Evolutionary conservation across 2,113 vertebrate genomes (phyloP).

Genomic region (Oophaga pumilio): DNA sequence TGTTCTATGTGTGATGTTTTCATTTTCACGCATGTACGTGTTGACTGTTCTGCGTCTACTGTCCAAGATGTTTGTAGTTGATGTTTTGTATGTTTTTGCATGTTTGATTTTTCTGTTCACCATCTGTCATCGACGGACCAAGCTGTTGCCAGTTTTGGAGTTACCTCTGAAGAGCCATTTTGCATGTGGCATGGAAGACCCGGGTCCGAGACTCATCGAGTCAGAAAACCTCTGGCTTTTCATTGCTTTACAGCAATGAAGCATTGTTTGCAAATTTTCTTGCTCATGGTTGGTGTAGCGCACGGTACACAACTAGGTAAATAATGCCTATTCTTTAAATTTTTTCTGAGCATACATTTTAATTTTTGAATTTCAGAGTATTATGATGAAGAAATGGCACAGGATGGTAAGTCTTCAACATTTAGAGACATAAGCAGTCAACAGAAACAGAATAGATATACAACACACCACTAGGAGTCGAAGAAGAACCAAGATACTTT

Average conservation of each 20-base stretch:
- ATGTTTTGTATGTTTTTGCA: slow-evolving; percentile 2
- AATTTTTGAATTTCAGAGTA: slow-evolving; percentile 52
- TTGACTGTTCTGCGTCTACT: neutral
- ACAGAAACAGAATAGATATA: neutral
- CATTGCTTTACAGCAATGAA: slow-evolving; percentile 17
- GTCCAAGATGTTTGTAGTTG: neutral
- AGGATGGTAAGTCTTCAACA: slow-evolving; percentile 45
- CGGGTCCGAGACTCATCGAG: slow-evolving; percentile 20
- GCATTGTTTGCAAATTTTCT: slow-evolving; percentile 28
- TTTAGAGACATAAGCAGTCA: slow-evolving; percentile 12
- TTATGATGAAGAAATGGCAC: slow-evolving; percentile 21
- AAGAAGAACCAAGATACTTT: slow-evolving; percentile 23
- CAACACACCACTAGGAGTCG: slow-evolving; percentile 48
- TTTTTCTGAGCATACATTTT: slow-evolving; percentile 30
- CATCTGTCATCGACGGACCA: slow-evolving; percentile 25
- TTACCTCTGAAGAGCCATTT: slow-evolving; percentile 54
- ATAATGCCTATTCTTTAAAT: slow-evolving; percentile 21
- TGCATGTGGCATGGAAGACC: slow-evolving; percentile 47
- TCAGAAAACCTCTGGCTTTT: slow-evolving; percentile 27
- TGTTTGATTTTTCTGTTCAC: slow-evolving; percentile 1
- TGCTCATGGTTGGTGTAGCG: neutral
- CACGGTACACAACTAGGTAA: slow-evolving; percentile 2
- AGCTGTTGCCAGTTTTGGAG: slow-evolving; percentile 12
- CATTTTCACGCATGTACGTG: neutral
- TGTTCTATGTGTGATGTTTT: neutral